Percentiles rank a stretch among this genome's conserved stretches.
These are phyloP conservation scores for Campoplex nolae DNA, from an alignment of 2,888 invertebrate genomes.

Conservation along the genomic window DNA sequence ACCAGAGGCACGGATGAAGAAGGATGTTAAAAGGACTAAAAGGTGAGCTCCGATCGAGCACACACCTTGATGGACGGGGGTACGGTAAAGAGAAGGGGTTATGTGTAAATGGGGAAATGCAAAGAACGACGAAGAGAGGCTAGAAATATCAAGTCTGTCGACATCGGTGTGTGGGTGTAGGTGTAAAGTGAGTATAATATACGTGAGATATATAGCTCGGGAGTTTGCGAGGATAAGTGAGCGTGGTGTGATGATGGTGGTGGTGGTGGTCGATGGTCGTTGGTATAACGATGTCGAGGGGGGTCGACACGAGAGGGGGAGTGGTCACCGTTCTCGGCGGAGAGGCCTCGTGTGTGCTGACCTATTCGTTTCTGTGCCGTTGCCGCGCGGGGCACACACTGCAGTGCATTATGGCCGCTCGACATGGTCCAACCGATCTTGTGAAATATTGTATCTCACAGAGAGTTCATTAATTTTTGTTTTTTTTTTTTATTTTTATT, in stretches of 20 bases:
- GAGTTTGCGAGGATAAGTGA: constrained; percentile 41
- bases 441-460: constrained; percentile 33
- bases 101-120: constrained; percentile 60
- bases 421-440: constrained; percentile 70
- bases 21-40: constrained; percentile 19
- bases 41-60: constrained; percentile 44
- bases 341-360: constrained; percentile 81
- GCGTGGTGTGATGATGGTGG: constrained; percentile 51
- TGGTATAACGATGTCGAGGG: constrained; percentile 77
- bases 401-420: constrained; percentile 84
- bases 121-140: constrained; percentile 47
- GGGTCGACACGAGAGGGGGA: constrained; percentile 79
- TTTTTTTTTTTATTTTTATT: too few relatives aligned
- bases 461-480: constrained; percentile 12
- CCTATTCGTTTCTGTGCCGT: constrained; percentile 83
- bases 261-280: constrained; percentile 62
- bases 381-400: constrained; percentile 69
- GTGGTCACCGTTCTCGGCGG: constrained; percentile 79
- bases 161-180: constrained; percentile 71
- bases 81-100: constrained; percentile 27
- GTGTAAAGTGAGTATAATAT: constrained; percentile 80
- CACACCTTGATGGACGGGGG: constrained; percentile 21
- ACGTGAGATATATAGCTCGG: constrained; percentile 59
- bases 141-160: constrained; percentile 50
- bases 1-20: constrained; percentile 21